Evolutionary conservation across 2,113 vertebrate species (phyloP), one percentile per base, ranked within the genome.

Genomic region (Pollachius pollachius): DNA sequence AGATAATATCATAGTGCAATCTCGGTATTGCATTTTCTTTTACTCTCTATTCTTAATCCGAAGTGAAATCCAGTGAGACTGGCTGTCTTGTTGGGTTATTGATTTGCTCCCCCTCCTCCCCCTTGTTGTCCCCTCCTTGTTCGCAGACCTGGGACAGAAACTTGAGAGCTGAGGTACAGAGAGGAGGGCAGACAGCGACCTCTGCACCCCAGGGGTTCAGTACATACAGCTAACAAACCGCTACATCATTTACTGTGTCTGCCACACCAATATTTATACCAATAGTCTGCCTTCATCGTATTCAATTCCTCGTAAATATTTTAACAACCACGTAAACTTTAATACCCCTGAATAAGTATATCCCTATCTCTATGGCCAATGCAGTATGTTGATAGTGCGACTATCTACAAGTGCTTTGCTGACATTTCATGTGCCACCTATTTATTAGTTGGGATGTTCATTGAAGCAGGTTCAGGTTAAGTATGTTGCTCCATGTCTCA

Each of bases 371-470:
- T 41, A 11, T 27, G 57, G 65, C 70, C 66, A n/a, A 65, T 37
- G 21, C 68, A 63, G 67, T 56, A 73, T 71, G 15, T 76, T 81
- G 76, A 80, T 76, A 78, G 71, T 54, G 70, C 65, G 64, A 48
- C 79, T 74, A 63, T 85, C 69, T 74, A 69, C 72, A 30, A 9
- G 80, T 66, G 62, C 68, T 62, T 70, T 30, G 84, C 84, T 91
- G 90, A 91, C 90, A 91, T 90, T 92, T 90, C 87, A 85, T 89
- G 85, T 88, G 85, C 83, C 84, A 71, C 90, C 84, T 90, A 87
- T 92, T 92, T 91, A 91, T 92, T 92, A 90, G 87, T 86, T 77
- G 64, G 76, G 81, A 81, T 90, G 88, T 87, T 90, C 89, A 90
- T 86, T 77, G 86, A 84, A 88, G 88, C 81, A 88, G 85, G 79